These are phyloP conservation scores for Congeria kusceri DNA, from an alignment of 2,888 invertebrate genomes.

Conservation along the genomic window DNA sequence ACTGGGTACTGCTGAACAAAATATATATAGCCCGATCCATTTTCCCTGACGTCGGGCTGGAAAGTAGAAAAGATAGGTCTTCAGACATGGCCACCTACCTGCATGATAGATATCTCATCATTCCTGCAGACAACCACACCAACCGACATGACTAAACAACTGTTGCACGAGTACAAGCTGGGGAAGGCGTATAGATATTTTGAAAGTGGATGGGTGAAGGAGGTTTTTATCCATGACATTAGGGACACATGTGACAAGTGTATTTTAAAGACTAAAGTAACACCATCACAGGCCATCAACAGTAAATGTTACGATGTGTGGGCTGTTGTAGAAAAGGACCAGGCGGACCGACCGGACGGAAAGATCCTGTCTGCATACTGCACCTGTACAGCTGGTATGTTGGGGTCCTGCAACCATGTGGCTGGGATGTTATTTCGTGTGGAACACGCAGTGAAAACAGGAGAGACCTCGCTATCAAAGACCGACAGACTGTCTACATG, in stretches of 20 bases:
- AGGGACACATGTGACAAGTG: conserved; percentile 22
- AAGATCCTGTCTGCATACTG: too few relatives aligned
- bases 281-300: not conserved
- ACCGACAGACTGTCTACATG: conserved; percentile 25
- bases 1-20: too few relatives aligned
- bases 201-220: conserved; percentile 53
- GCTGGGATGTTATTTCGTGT: conserved; percentile 35
- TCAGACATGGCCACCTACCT: conserved; percentile 43
- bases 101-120: conserved; percentile 49
- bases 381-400: conserved; percentile 54
- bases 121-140: conserved; percentile 32
- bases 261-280: conserved; percentile 30
- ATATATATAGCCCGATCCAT: conserved; percentile 35
- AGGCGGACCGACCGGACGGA: conserved; percentile 11
- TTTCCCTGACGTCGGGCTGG: conserved; percentile 39
- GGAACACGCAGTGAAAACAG: conserved; percentile 42
- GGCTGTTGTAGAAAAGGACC: not conserved
- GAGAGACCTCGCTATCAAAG: conserved; percentile 8
- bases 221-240: conserved; percentile 41
- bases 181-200: conserved; percentile 59
- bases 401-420: conserved; percentile 44
- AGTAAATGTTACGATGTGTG: not conserved
- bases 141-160: conserved; percentile 13
- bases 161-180: conserved; percentile 56
- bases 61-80: conserved; percentile 49